These are phyloP conservation scores for Nephrocerus scutellatus DNA, from an alignment of 2,888 invertebrate genomes.

Conservation along the genomic window DNA sequence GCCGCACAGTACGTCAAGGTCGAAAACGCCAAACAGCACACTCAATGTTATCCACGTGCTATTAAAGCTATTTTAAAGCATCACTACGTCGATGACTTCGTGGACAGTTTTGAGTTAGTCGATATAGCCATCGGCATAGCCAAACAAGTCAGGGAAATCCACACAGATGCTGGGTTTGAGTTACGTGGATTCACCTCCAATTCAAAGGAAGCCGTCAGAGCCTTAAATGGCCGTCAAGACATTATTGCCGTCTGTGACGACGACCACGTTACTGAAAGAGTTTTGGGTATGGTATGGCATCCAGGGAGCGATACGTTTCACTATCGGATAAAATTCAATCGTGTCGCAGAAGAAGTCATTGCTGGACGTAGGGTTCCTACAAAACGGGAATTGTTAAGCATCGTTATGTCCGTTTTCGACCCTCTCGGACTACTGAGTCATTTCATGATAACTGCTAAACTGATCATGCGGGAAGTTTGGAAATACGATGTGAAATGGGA, in stretches of 20 bases:
- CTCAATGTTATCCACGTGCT: conserved; percentile 11
- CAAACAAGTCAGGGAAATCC: conserved; percentile 1
- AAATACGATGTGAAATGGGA: conserved; percentile 4
- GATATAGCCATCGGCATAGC: too few relatives aligned
- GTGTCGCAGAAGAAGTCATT: too few relatives aligned
- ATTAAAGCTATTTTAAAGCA: conserved; percentile 11
- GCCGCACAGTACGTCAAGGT: conserved; percentile 20
- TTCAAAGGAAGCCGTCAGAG: conserved; percentile 1
- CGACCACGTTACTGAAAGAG: conserved; percentile 1
- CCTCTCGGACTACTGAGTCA: conserved; percentile 2
- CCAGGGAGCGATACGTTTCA: background rate
- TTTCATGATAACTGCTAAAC: background rate
- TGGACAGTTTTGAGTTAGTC: background rate
- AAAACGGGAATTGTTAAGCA: background rate
- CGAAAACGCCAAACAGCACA: conserved; percentile 8
- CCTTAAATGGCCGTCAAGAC: conserved; percentile 2
- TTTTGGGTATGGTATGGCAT: conserved; percentile 2
- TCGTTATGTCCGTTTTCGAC: conserved; percentile 8
- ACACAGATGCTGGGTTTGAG: conserved; percentile 4
- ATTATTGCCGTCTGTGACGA: background rate
- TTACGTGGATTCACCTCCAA: conserved; percentile 7
- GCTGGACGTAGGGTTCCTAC: too few relatives aligned
- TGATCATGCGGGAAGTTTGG: conserved; percentile 7
- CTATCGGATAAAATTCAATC: background rate
- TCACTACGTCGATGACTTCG: conserved; percentile 20